phyloP scores from a whole-genome alignment of 2,797 vertebrate species.

The Argentina silus region DNA sequence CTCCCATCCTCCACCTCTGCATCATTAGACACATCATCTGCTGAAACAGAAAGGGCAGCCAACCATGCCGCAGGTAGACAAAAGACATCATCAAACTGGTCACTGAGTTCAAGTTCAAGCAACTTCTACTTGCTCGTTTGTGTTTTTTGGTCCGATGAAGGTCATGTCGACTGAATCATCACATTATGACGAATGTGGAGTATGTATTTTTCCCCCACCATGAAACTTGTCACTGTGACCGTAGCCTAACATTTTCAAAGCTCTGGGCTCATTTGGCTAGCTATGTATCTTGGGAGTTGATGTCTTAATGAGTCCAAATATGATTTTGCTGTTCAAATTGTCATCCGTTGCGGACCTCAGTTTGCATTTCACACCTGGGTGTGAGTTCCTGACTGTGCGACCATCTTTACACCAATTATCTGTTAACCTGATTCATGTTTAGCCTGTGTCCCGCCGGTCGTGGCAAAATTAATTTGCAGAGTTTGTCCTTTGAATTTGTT shows the following conservation, averaged over 20 bases:
- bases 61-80: conserved; percentile 3
- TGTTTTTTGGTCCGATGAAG: background rate
- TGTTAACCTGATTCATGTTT: conserved; percentile 16
- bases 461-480: conserved; percentile 40
- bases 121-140: conserved; percentile 23
- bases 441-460: conserved; percentile 31
- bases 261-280: too few relatives aligned
- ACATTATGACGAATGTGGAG: background rate
- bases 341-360: conserved; percentile 1
- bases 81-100: conserved; percentile 31
- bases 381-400: background rate
- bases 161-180: background rate
- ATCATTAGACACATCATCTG: conserved; percentile 62
- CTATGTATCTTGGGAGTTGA: background rate
- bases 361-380: conserved; percentile 2
- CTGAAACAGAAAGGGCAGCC: conserved; percentile 47
- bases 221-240: too few relatives aligned
- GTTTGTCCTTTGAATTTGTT: conserved; percentile 37
- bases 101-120: conserved; percentile 10
- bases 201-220: background rate
- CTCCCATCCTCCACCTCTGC: conserved; percentile 29
- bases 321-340: conserved; percentile 11
- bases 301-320: background rate
- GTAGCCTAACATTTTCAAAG: background rate
- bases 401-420: conserved; percentile 3